Evolutionary conservation across 2,797 vertebrate genomes (phyloP).

Genomic region (Centroberyx gerrardi): DNA sequence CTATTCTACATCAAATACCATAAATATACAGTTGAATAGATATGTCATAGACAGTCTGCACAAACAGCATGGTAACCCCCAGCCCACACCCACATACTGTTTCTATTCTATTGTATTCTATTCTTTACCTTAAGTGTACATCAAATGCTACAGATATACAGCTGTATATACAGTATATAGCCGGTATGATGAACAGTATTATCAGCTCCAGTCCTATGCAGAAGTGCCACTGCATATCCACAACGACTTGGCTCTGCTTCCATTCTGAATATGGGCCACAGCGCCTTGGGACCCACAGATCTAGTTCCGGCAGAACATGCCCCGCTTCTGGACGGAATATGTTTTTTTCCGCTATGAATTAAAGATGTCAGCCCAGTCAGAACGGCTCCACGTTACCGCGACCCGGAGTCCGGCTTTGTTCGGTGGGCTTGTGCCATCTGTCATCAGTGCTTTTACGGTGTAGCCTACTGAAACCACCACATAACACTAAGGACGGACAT

Average conservation of each 20-base stretch:
- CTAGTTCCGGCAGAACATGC: slow-evolving; percentile 35
- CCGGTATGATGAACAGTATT: too few relatives aligned
- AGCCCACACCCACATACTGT: too few relatives aligned
- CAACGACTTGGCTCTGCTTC: not conserved
- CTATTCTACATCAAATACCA: not conserved
- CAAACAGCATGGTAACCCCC: too few relatives aligned
- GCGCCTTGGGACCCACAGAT: slow-evolving; percentile 40
- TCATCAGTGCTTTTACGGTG: slow-evolving; percentile 8
- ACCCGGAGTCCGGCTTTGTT: slow-evolving; percentile 19
- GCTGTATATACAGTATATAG: too few relatives aligned
- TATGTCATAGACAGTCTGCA: too few relatives aligned
- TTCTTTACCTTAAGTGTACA: not conserved
- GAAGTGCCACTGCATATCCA: not conserved
- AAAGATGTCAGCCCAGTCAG: slow-evolving; percentile 58
- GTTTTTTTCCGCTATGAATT: slow-evolving; percentile 71
- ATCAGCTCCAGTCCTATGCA: too few relatives aligned
- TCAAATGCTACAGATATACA: not conserved
- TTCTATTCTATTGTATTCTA: too few relatives aligned
- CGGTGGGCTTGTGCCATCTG: slow-evolving; percentile 10
- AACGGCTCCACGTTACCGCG: slow-evolving; percentile 32
- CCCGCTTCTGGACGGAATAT: slow-evolving; percentile 34
- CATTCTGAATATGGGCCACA: slow-evolving; percentile 32
- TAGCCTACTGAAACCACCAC: too few relatives aligned
- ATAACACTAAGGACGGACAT: slow-evolving; percentile 11
- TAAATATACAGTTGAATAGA: too few relatives aligned